Evolutionary conservation across 64 coral and sea anemone genomes (phyloP), one percentile per base, ranked within the genome.

Genomic region (Porites lutea): DNA sequence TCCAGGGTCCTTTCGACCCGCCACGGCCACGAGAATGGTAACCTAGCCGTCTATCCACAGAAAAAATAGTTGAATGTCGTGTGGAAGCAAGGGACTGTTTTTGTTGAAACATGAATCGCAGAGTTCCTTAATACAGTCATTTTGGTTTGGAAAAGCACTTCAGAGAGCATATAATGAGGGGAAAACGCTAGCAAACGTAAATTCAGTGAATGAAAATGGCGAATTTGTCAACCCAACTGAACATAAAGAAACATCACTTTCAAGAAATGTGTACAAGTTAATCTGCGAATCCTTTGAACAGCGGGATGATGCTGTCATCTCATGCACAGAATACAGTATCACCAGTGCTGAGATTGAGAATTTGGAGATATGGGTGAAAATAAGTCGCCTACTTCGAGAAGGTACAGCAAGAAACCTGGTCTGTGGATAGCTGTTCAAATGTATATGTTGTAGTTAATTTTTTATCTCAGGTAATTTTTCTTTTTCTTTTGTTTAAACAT

Each of bases 81-180:
- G 27, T 37, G 27, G 27, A 37, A 37, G 1, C 1, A 37, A 37
- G 27, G 27, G 27, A 37, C 27, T 23, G 6, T 79, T 58, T 6
- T 7, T 14, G 23, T 45, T 74, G 16, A 27, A 74, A 64, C 9
- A 71, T 20, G 5, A 59, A 8, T 23, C 89, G 49, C 5, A 71
- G 50, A 75, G 43, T 11, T 54, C 79, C 13, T 67, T 89, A 72
- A 75, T 74, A 66, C 59, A 65, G 44, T 94, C 87, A 58, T 89
- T 89, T 66, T 65, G 78, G 77, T 20, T 71, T 81, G 86, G 92
- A 81, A 93, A 93, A 88, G 71, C 65, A 16, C 52, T 88, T 4
- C 67, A 70, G 68, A 61, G 43, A 45, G 60, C 43, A n/a, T 73
- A 81, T 45, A 60, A 74, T 8, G 59, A 44, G 9, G 69, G 53